These are phyloP conservation scores for Perizoma flavofasciatum DNA, from an alignment of 2,888 invertebrate genomes.

Conservation along the genomic window DNA sequence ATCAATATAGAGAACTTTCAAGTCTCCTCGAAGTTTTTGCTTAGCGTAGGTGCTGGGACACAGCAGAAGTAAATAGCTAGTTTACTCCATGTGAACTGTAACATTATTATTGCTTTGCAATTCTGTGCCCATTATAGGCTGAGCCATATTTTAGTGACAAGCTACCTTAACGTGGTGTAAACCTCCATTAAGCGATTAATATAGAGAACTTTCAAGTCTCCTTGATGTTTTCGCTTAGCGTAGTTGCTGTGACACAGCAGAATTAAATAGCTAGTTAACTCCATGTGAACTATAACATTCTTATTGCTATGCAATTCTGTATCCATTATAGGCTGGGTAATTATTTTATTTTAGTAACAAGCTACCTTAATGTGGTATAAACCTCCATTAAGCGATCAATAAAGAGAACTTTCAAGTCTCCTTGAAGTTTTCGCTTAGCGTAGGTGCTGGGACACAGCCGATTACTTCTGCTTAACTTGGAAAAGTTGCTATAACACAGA, in stretches of 20 bases:
- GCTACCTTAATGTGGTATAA: constrained; percentile 3
- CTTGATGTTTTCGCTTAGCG: constrained; percentile 19
- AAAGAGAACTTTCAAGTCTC: constrained; percentile 22
- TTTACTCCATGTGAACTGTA: background rate
- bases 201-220: constrained; percentile 22
- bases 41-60: background rate
- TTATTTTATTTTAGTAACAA: no score
- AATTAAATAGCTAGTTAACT: background rate
- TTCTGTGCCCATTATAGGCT: no score
- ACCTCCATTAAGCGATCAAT: constrained; percentile 27
- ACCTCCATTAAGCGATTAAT: constrained; percentile 27
- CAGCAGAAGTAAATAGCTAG: background rate
- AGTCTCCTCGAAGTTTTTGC: constrained; percentile 23
- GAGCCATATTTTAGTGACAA: no score
- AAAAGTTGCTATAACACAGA: no score
- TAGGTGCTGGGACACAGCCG: background rate
- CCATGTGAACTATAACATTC: background rate
- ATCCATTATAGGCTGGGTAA: no score
- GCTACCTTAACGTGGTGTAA: constrained; percentile 4
- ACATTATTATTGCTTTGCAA: no score
- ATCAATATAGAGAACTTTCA: constrained; percentile 24
- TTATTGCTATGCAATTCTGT: no score
- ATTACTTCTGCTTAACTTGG: no score
- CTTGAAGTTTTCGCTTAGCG: constrained; percentile 20
- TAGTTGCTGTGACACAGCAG: background rate